phyloP scores from a whole-genome alignment of 2,888 invertebrate species.

The Empis stercorea region DNA sequence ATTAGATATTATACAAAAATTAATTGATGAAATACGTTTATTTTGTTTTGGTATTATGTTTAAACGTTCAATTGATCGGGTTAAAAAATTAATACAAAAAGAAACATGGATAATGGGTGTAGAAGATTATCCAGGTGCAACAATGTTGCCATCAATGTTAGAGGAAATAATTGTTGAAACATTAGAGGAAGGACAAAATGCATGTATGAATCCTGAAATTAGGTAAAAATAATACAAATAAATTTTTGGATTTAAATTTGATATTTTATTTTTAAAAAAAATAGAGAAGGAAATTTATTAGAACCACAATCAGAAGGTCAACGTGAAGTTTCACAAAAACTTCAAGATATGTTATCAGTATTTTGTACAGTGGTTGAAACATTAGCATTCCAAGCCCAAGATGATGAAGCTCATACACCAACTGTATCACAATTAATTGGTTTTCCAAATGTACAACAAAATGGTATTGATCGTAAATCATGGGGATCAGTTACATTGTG shows the following conservation, averaged over 20 bases:
- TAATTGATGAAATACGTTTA: conserved; percentile 76
- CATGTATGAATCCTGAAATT: conserved; percentile 56
- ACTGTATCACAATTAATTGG: conserved; percentile 52
- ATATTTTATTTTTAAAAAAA: too few relatives aligned
- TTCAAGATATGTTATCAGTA: conserved; percentile 47
- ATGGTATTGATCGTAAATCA: conserved; percentile 17
- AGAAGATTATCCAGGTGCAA: conserved; percentile 74
- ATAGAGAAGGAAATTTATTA: conserved; percentile 37
- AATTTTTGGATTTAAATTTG: background rate
- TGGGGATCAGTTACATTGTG: conserved; percentile 40
- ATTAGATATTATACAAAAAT: conserved; percentile 66
- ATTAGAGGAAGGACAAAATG: conserved; percentile 53
- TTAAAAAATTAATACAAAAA: conserved; percentile 52
- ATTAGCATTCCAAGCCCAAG: conserved; percentile 56
- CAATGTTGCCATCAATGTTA: conserved; percentile 58
- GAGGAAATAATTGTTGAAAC: conserved; percentile 61
- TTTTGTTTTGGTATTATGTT: conserved; percentile 77
- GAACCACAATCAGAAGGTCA: conserved; percentile 35
- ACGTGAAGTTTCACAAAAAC: conserved; percentile 34
- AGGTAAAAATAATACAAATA: conserved; percentile 38
- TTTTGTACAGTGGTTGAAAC: conserved; percentile 57
- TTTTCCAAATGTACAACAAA: conserved; percentile 39
- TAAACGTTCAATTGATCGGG: conserved; percentile 68
- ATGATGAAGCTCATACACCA: conserved; percentile 40
- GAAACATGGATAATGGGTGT: conserved; percentile 84